phyloP scores from a whole-genome alignment of 35 echinoderm and acorn worm species.

The Ptychodera flava region DNA sequence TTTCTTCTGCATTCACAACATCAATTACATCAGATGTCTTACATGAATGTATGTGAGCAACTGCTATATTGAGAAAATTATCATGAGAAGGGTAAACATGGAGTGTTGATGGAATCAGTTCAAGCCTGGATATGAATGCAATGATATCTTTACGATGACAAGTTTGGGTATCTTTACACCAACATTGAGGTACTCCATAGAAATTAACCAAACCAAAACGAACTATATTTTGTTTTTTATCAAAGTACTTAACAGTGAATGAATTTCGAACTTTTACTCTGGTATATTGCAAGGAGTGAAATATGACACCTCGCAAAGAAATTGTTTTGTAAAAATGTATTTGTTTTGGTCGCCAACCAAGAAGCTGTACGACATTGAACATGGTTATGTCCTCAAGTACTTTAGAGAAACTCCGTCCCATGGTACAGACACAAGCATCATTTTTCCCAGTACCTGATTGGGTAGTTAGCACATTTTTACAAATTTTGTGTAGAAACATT shows the following conservation, averaged over 20 bases:
- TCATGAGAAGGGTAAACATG: too few species aligned
- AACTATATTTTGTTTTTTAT: too few species aligned
- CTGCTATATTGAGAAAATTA: too few species aligned
- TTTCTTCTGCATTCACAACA: too few species aligned
- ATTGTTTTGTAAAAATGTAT: slow-evolving; percentile 5
- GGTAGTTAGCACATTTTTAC: not conserved
- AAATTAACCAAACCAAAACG: too few species aligned
- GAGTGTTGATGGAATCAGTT: too few species aligned
- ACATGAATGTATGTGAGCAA: too few species aligned
- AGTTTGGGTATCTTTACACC: too few species aligned
- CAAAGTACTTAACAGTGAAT: slow-evolving; percentile 19
- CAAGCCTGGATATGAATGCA: too few species aligned
- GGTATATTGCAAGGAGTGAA: not conserved
- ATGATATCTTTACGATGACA: too few species aligned
- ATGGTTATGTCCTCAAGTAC: not conserved
- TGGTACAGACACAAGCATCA: not conserved
- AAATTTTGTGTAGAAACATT: not conserved
- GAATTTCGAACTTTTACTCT: not conserved
- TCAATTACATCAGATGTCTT: too few species aligned
- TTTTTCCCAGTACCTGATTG: not conserved
- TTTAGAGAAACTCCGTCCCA: not conserved
- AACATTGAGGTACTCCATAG: too few species aligned
- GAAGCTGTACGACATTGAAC: not conserved
- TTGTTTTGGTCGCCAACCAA: not conserved
- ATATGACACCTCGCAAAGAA: not conserved